Conservation (phyloP, 2,113 vertebrate genomes). For the Tachycineta bicolor region DNA sequence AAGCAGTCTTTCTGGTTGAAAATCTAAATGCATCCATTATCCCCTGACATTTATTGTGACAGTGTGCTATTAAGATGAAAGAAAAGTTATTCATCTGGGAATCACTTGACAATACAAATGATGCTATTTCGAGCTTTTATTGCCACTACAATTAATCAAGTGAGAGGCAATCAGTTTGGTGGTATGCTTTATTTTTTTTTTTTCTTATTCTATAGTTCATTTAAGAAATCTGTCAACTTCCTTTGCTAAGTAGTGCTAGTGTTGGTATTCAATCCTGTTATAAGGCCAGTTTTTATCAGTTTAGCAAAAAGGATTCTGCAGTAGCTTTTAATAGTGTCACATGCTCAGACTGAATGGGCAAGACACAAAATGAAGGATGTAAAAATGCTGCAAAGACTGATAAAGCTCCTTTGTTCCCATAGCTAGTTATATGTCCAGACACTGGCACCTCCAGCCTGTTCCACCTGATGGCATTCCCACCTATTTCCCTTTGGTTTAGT, state of each 20-base stretch:
- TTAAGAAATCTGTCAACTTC: background rate
- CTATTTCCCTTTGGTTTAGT: background rate
- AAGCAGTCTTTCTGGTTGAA: background rate
- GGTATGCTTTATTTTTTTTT: background rate
- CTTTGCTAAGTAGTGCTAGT: background rate
- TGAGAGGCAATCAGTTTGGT: background rate
- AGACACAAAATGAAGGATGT: background rate
- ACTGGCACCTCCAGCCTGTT: background rate
- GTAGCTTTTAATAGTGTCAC: background rate
- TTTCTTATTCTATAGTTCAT: background rate
- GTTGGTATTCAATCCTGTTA: background rate
- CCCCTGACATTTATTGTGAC: slow-evolving; percentile 17
- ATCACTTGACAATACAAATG: slow-evolving; percentile 52
- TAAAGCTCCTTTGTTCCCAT: background rate
- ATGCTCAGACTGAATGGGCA: background rate
- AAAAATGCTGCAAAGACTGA: background rate
- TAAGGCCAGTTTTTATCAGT: background rate
- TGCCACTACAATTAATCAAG: slow-evolving; percentile 60
- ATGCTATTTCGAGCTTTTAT: slow-evolving; percentile 37
- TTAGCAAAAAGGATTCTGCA: background rate
- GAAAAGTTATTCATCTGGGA: slow-evolving; percentile 40
- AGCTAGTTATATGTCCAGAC: background rate
- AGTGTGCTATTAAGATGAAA: slow-evolving; percentile 4
- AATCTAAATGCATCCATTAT: slow-evolving; percentile 31
- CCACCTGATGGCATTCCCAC: accelerated